A percentile compares a stretch with the other conserved stretches of the same genome.
Conservation (phyloP, 1,140 invertebrate species). For the Laupala kohalensis region DNA sequence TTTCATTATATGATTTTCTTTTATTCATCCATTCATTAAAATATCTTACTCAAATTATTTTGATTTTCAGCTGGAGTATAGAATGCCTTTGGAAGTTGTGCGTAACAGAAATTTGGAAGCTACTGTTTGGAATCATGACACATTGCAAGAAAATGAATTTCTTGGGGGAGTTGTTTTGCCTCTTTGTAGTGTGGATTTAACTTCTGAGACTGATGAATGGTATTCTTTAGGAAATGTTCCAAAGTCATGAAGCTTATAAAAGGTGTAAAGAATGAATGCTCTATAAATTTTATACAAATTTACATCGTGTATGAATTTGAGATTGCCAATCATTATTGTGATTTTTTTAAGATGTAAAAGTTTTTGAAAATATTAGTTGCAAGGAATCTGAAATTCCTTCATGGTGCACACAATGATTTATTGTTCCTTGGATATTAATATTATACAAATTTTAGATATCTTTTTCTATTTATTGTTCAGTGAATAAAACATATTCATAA, state of each 20-base stretch:
- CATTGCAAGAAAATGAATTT: conserved; percentile 90
- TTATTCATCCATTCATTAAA: not conserved
- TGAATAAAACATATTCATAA: not conserved
- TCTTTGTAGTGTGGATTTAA: conserved; percentile 53
- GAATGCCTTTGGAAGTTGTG: conserved; percentile 70
- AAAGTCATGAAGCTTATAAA: not conserved
- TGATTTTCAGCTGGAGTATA: conserved; percentile 63
- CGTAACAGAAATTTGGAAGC: conserved; percentile 65
- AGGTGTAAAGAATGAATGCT: not conserved
- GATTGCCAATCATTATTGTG: no score
- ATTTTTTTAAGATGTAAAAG: not conserved
- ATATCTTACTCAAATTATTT: not conserved
- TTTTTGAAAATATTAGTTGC: not conserved
- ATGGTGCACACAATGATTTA: not conserved
- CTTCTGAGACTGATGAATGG: conserved; percentile 65
- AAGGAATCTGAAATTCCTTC: not conserved
- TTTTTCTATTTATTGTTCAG: not conserved
- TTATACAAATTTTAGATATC: not conserved
- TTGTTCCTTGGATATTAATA: not conserved
- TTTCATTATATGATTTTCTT: no score
- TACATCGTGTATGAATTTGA: not conserved
- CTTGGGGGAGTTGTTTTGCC: conserved; percentile 76
- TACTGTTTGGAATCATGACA: conserved; percentile 89
- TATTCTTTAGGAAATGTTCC: conserved; percentile 46
- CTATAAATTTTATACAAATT: not conserved